These are phyloP conservation scores for Aphis craccivora DNA, from an alignment of 1,140 invertebrate genomes.

Conservation along the genomic window DNA sequence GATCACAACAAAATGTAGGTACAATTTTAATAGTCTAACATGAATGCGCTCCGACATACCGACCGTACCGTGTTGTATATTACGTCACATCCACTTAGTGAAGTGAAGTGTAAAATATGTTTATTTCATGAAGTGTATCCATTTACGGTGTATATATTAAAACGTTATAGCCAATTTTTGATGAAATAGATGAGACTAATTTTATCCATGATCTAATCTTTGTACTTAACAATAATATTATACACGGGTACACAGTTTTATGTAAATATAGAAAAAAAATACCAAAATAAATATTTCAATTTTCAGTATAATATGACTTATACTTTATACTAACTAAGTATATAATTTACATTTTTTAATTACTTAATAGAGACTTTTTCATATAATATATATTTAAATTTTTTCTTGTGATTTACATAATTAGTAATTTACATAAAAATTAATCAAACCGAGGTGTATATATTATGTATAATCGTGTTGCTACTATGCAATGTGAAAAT, in stretches of 20 bases:
- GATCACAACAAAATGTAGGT: not conserved
- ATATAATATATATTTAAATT: not conserved
- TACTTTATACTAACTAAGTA: too few relatives aligned
- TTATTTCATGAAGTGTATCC: not conserved
- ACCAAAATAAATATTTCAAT: not conserved
- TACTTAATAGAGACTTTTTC: not conserved
- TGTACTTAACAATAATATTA: not conserved
- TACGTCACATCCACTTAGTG: constrained; percentile 1
- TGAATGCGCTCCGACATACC: not conserved
- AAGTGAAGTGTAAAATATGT: not conserved
- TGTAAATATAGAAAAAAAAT: not conserved
- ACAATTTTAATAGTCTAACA: not conserved
- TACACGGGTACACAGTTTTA: not conserved
- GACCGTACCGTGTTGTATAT: not conserved
- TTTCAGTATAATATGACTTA: not conserved
- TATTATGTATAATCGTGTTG: not conserved
- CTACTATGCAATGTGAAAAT: not conserved
- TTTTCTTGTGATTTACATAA: not conserved
- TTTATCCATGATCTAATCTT: not conserved
- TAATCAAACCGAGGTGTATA: not conserved
- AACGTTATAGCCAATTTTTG: not conserved
- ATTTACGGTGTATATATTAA: not conserved
- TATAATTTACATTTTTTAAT: not conserved
- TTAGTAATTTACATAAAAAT: not conserved
- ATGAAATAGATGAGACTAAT: not conserved